Evolutionary conservation across 2,113 vertebrate genomes (phyloP), one percentile per base, ranked within the genome.

Genomic region (Donacobius atricapilla): DNA sequence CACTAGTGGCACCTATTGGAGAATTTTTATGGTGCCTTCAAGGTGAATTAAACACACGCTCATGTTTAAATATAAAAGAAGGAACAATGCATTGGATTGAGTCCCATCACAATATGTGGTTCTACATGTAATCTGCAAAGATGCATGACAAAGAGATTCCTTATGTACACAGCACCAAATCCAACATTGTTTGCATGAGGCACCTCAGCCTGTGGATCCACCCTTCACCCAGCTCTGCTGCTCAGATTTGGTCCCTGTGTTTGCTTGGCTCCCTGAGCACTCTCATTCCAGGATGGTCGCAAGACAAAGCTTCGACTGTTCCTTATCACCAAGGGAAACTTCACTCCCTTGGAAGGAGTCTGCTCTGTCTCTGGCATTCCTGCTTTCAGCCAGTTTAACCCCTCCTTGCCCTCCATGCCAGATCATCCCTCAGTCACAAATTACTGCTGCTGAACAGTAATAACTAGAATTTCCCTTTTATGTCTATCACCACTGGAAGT

Each of bases 101-200:
- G 39, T 91, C 31, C 20, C 17, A 22, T 47, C 30, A 6, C 37
- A 83, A 7, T 22, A 68, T 4, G 5, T 0, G 0, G 35, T 37
- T 83, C 25, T 37, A 23, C 6, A 1, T 11, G 35, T 31, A 63
- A 47, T 50, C 44, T 80, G 66, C 47, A 76, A 61, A 58, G 35
- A 28, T 28, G 19, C 1, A 2, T 25, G 48, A n/a, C 33, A 10
- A 53, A 57, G 35, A 44, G 66, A 27, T 71, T 75, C 64, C 20
- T 54, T n/a, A 31, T 5, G 23, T 12, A 19, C 53, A 35, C 45
- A 61, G 56, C 45, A 78, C n/a, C 27, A 25, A 2, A 51, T 37
- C 69, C 9, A 8, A 77, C 39, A 56, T 47, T 3, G 1, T 45
- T 23, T 60, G 18, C n/a, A 2, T 35, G 33, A 30, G 15, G 15